Evolutionary conservation across 2,888 invertebrate species (phyloP), one percentile per base, ranked within the genome.

Genomic region (Meta bourneti): DNA sequence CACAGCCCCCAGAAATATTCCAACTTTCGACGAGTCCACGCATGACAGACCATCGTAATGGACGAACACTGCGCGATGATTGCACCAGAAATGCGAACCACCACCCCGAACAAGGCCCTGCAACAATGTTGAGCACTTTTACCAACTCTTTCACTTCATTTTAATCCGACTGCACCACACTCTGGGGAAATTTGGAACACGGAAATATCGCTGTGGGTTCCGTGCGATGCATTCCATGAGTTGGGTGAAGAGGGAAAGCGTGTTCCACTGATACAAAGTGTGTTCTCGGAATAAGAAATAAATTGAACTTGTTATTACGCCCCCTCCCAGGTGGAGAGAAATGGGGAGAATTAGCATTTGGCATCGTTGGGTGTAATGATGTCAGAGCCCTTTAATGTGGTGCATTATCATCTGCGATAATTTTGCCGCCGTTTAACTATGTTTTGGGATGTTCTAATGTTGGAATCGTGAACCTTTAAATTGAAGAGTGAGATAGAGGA

Each of bases 241-340:
- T 34, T 34, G 4, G 34, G 34, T 4, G 34, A 34, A 34, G 34
- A 34, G 34, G 34, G 34, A 34, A 34, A 34, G 34, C 34, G 77
- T 77, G 51, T 77, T 48, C 51, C 77, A 49, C 49, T 77, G 52
- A 34, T 16, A n/a, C 7, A 75, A 13, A 11, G 75, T 4, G 52
- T 70, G 49, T 20, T 48, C 34, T n/a, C 49, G 34, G 71, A 70
- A 72, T 72, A 72, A 82, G 82, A 82, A 82, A 82, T 82, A 82
- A 82, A 82, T 82, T 82, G 82, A 72, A 82, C 82, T 82, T 82
- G 82, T 82, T 82, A 82, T 72, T 71, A 82, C 82, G 19, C 19
- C 8, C n/a, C 72, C 82, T 34, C 71, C 75, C 70, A 72, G 82
- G 49, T 70, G 51, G 69, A 34, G 34, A 34, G 34, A 34, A 34